Evolutionary conservation across 2,797 vertebrate genomes (phyloP), one percentile per base, ranked within the genome.

Genomic region (Xenentodon cancila): DNA sequence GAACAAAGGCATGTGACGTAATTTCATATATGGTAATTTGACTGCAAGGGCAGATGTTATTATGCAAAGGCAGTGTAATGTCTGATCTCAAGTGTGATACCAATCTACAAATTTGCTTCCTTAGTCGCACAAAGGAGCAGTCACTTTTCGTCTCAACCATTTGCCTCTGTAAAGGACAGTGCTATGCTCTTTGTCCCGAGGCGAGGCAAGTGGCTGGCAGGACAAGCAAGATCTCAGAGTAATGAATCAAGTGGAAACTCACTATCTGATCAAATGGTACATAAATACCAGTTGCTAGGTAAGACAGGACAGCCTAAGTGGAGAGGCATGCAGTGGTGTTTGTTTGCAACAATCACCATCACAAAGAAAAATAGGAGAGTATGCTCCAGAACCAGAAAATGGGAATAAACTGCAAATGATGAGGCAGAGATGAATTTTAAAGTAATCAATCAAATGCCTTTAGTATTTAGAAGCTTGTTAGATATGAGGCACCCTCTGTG

Each of bases 211-310:
- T 44, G 55, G 66, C 49, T 59, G 40, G 55, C 48, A 61, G 59
- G 48, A 40, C 9, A 15, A 47, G 65, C 53, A 73, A 54, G 59
- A 75, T 50, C 68, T 73, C 27, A 44, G 34, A 37, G 58, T 53
- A 62, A 74, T 75, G 67, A 71, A 71, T 71, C 40, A 80, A 58
- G 51, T 71, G 63, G 63, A 81, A 79, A 62, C 57, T 73, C 63
- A 44, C 59, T 56, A 59, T 71, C 76, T 75, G 71, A 80, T 84
- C 59, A 69, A 75, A 66, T 42, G 49, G 53, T 20, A 58, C 7
- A 12, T 67, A 65, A 73, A 79, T 43, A 64, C 59, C 45, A 34
- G 22, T 15, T 48, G n/a, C 32, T n/a, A 57, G 49, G 66, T 59
- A 40, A 70, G 52, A 37, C 34, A 18, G 32, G 44, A 51, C 44